Evolutionary conservation across 2,113 vertebrate genomes (phyloP), one percentile per base, ranked within the genome.

Genomic region (Hyperopisus bebe): DNA sequence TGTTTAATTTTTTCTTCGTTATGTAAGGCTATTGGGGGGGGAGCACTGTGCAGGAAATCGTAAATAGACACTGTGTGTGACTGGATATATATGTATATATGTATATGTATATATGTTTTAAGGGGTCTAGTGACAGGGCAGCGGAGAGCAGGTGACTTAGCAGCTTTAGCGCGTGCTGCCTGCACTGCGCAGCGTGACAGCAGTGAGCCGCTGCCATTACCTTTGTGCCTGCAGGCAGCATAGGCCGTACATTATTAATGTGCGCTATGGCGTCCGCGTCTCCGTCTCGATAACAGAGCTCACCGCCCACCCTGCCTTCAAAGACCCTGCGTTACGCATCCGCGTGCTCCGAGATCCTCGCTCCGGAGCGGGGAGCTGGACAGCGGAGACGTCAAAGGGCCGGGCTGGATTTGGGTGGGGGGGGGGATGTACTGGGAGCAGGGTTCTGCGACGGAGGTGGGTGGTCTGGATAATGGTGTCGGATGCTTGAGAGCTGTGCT

Each of bases 221-320:
- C 95, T 94, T 94, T 95, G 94, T 94, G 93, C 95, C 95, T 94
- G 92, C 92, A 94, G 94, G 94, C 92, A 93, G 95, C 95, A 94
- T 93, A 95, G 95, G 94, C 95, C 94, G 95, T 96, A 95, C 96
- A 96, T 96, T 96, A 96, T 96, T 96, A 96, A 96, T 96, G 95
- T 95, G 95, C 94, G 94, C 95, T 95, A 93, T 94, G 94, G 95
- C 95, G 94, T 96, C 95, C 95, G 95, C 94, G 94, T 94, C 95
- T 96, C 95, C 95, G 95, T 95, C 93, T 94, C 94, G 94, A 94
- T 94, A 94, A 93, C 95, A 95, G 95, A 95, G 95, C 96, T 95
- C 95, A 95, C 95, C 95, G 95, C 94, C 95, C 95, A 94, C 95
- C 96, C 8, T 95, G 95, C 94, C 95, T 94, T 95, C 95, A 95